Conservation (phyloP, 2,797 vertebrate species). For the Anguilla pacifica region DNA sequence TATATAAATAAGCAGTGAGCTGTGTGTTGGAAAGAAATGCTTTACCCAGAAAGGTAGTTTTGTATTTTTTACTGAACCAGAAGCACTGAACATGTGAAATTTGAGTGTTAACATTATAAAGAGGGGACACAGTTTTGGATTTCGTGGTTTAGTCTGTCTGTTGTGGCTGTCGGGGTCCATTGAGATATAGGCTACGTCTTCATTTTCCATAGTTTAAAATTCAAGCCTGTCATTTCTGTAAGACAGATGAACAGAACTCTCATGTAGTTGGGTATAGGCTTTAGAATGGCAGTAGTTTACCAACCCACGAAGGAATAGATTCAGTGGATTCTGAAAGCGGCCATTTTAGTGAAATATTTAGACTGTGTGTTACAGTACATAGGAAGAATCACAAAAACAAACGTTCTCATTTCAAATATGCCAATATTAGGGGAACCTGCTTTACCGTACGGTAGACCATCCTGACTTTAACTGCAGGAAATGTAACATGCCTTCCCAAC, state of each 20-base stretch:
- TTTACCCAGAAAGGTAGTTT: background rate
- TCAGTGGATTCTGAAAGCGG: background rate
- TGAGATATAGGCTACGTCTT: background rate
- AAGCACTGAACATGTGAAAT: background rate
- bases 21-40: background rate
- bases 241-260: background rate
- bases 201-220: background rate
- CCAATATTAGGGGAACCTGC: background rate
- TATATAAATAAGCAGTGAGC: background rate
- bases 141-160: background rate
- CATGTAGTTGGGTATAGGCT: background rate
- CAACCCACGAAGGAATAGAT: background rate
- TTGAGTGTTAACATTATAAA: background rate
- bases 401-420: background rate
- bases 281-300: slow-evolving; percentile 2
- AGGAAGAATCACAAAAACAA: background rate
- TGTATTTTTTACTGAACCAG: background rate
- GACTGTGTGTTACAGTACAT: background rate
- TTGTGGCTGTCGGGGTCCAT: background rate
- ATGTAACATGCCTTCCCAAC: background rate
- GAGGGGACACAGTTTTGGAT: background rate
- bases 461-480: background rate
- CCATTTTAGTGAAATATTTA: background rate
- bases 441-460: background rate
- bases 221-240: background rate